Evolutionary conservation across 2,797 vertebrate genomes (phyloP), one percentile per base, ranked within the genome.

Genomic region (Sebastes glaucus): DNA sequence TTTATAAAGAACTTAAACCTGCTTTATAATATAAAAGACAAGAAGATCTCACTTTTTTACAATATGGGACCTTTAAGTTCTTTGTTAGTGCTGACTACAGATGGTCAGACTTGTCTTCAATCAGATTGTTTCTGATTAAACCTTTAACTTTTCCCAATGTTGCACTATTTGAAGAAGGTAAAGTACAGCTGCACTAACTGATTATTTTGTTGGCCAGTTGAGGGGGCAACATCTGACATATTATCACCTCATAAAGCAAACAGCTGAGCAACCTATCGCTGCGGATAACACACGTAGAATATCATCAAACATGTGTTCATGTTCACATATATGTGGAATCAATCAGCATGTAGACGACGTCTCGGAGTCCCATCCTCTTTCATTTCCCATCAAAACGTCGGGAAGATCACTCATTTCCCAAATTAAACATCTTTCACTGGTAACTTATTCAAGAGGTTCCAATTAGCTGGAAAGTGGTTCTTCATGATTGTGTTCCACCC

Each of bases 371-470:
- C 94, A 93, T 95, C 93, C 95, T 93, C 92, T 97, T 96, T 96
- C 94, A 96, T 97, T 97, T 96, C 94, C 96, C 95, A 97, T 97
- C 96, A 96, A 96, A 95, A 95, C 94, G 95, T 96, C 92, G 62
- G 93, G 91, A 94, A 96, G 94, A 96, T 96, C 95, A 96, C 94
- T 97, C 93, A 94, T 95, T 96, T 96, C 95, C 92, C 30, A 93
- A 96, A 97, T 96, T 96, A 96, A 97, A 97, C 96, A 96, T 96
- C 96, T 96, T 96, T 97, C 96, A 95, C 91, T 95, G 93, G 93
- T 94, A 96, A 96, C 96, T 95, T 96, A 95, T 96, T 96, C 95
- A 95, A 95, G 94, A 95, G 94, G 96, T 92, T 96, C 94, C 96
- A 97, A 97, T 97, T 97, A 97, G 95, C 95, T 93, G 89, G 94